Evolutionary conservation across 2,113 vertebrate species (phyloP), one percentile per base, ranked within the genome.

Genomic region (Bucco capensis): DNA sequence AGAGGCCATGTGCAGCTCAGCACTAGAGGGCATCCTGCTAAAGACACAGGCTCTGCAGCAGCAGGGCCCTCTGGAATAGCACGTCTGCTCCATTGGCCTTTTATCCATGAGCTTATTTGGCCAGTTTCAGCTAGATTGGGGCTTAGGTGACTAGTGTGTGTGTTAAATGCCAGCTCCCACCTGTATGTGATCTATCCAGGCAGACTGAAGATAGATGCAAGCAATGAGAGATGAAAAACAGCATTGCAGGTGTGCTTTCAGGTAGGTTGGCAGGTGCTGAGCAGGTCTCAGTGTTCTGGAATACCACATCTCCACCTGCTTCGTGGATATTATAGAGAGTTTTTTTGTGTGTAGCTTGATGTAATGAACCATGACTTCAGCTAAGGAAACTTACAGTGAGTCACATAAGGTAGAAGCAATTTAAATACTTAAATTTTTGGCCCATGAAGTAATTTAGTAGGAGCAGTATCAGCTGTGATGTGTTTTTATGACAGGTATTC

Each of bases 21-120:
- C 94, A 53, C 93, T 93, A 96, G 96, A 94, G 95, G 95, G 94
- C 96, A 85, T 88, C 47, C 89, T 62, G 51, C 62, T 17, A 76
- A 78, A 83, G 66, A 28, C 11, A 0, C 46, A 9, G 17, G 54
- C 27, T 49, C 25, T 54, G 78, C 49, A 82, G 1, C 25, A 69
- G 75, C 40, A 65, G 31, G 5, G 9, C 12, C 42, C 64, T 76
- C 46, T 70, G 46, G 35, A 61, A 65, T 17, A 64, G 6, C 2
- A 1, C 21, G 0, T 44, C 50, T 51, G 1, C 56, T 83, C 88
- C 54, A 12, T 1, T 88, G 51, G 24, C 10, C 14, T 64, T 88
- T 64, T n/a, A 62, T 56, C 44, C 44, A 5, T 38, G 40, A 65
- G 14, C 6, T 90, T 80, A 23, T 73, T 49, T 65, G 12, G 21